Base-by-base conservation (phyloP, 1,140 invertebrate species). In the Stenopsyche tienmushanensis region DNA sequence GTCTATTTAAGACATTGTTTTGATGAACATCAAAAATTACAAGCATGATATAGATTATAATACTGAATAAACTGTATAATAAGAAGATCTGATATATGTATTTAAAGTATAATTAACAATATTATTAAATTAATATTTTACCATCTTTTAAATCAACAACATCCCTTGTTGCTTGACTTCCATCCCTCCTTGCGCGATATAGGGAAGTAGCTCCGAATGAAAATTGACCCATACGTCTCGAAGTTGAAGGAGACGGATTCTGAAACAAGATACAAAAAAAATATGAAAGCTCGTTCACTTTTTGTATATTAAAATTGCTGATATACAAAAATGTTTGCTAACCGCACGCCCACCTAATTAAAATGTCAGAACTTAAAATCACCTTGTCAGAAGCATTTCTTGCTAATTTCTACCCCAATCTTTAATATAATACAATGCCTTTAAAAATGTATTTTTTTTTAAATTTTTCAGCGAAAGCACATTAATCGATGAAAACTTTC, bases 111-210 rank as follows among this genome's bases (percentile, higher is more conserved):
- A 15, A 52, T 24, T n/a, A 52, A 52, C 21, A n/a, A n/a, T n/a
- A n/a, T n/a, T n/a, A n/a, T 23, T 7, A 34, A 57, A 26, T 17
- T 26, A 10, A 17, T 57, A 15, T 17, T 7, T 62, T 60, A 66
- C 65, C 65, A 54, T 66, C 44, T 55, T 44, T 45, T 7, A 54
- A 25, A 47, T 60, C 41, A n/a, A 65, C 29, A 26, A 66, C 34
- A 26, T 66, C 57, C 23, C 55, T 58, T 25, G 24, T 21, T 10
- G 18, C 18, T 13, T 10, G 17, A 34, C 47, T 60, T 25, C 15
- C 20, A 47, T 66, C 65, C n/a, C 65, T 59, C 39, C 65, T 62
- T 15, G 47, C 57, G 44, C 65, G 57, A 42, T 53, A 66, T 10
- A 66, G 25, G 1, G 58, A 20, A 39, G 18, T 53, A 20, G 23